A percentile compares a stretch with the other conserved stretches of the same genome.
phyloP scores from a whole-genome alignment of 2,888 invertebrate genomes.

The Atrina japonica region DNA sequence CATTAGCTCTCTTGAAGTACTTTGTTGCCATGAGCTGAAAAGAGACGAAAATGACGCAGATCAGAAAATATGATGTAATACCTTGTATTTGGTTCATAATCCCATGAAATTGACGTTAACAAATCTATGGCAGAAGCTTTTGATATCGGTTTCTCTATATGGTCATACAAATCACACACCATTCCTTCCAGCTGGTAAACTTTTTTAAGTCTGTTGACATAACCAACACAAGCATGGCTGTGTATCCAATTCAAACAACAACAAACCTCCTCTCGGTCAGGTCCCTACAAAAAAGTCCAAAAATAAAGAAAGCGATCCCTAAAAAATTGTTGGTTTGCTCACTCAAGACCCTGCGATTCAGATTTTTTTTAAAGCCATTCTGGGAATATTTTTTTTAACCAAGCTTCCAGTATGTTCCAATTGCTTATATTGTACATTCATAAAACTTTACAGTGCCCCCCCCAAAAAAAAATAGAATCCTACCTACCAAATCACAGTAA shows the following conservation, averaged over 20 bases:
- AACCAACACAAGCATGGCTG: constrained; percentile 52
- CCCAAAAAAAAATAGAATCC: too few species aligned
- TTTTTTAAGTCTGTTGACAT: constrained; percentile 52
- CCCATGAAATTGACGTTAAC: constrained; percentile 64
- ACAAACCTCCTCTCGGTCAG: constrained; percentile 54
- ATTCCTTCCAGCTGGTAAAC: constrained; percentile 68
- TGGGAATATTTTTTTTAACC: too few species aligned
- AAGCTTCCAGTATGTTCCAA: too few species aligned
- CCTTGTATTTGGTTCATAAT: constrained; percentile 65
- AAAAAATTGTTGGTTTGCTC: too few species aligned
- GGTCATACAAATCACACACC: constrained; percentile 59
- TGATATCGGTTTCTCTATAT: constrained; percentile 54
- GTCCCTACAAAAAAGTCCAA: constrained; percentile 42
- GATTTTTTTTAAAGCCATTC: too few species aligned
- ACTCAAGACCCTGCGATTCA: too few species aligned
- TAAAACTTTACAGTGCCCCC: too few species aligned
- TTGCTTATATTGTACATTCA: not conserved
- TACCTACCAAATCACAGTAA: too few species aligned
- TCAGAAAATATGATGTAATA: constrained; percentile 19
- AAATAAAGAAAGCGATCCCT: too few species aligned
- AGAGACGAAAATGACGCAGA: too few species aligned
- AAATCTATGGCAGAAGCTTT: constrained; percentile 53
- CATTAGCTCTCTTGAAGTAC: too few species aligned
- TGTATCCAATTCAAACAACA: constrained; percentile 66
- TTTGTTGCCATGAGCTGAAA: too few species aligned